These are phyloP conservation scores for Melanotaenia boesemani DNA, from an alignment of 2,797 vertebrate genomes.

Conservation along the genomic window DNA sequence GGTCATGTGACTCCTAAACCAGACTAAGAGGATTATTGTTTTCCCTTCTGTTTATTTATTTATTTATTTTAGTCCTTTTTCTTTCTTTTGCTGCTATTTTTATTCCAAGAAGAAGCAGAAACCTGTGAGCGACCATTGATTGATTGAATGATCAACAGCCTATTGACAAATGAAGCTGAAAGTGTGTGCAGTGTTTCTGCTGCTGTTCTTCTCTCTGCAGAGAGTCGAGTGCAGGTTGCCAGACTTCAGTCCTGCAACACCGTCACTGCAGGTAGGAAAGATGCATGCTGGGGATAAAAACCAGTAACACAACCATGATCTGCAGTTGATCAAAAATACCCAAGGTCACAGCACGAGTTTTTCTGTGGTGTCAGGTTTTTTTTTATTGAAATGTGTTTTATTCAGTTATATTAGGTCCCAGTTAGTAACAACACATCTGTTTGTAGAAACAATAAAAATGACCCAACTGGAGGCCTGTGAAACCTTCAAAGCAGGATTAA, in stretches of 20 bases:
- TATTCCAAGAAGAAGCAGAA: constrained; percentile 10
- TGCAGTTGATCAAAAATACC: neutral
- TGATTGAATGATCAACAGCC: constrained; percentile 7
- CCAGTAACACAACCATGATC: neutral
- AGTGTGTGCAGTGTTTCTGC: constrained; percentile 18
- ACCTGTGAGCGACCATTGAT: neutral
- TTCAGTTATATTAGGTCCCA: neutral
- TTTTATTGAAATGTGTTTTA: neutral
- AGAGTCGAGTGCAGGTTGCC: constrained; percentile 43
- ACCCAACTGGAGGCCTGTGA: too few species aligned
- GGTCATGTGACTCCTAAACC: constrained; percentile 50
- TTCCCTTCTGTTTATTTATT: constrained; percentile 15
- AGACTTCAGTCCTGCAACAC: constrained; percentile 7
- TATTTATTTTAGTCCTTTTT: neutral
- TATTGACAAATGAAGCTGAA: constrained; percentile 43
- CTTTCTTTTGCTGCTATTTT: constrained; percentile 5
- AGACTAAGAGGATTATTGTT: constrained; percentile 57
- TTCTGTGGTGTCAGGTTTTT: neutral
- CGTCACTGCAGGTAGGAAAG: constrained; percentile 47
- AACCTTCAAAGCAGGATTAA: too few species aligned
- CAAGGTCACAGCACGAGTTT: neutral
- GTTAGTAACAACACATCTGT: neutral
- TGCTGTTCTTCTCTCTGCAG: constrained; percentile 42
- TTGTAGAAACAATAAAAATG: neutral
- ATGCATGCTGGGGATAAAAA: constrained; percentile 23